phyloP scores from a whole-genome alignment of 1,140 invertebrate genomes.

The Agrypnia vestita region DNA sequence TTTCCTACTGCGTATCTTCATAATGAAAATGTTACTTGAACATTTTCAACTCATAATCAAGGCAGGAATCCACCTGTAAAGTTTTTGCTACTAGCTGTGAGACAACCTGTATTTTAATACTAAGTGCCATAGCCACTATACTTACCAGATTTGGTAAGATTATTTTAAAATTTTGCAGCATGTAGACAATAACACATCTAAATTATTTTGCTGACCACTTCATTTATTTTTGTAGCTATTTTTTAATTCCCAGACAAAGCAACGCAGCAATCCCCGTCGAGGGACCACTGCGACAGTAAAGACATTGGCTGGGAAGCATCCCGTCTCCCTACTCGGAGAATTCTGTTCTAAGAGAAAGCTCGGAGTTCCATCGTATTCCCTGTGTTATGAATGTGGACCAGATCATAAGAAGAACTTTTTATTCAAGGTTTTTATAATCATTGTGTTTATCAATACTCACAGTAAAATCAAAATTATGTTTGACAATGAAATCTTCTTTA shows the following conservation, averaged over 20 bases:
- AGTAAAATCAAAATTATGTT: no score
- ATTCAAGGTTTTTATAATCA: constrained; percentile 82
- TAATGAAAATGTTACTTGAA: no score
- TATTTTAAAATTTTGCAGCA: neutral
- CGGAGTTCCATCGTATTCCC: constrained; percentile 88
- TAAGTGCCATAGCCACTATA: no score
- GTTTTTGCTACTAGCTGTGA: no score
- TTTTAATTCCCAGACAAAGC: constrained; percentile 60
- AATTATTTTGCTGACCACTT: neutral
- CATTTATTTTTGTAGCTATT: constrained; percentile 11
- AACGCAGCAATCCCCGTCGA: constrained; percentile 62
- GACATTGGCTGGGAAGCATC: constrained; percentile 87
- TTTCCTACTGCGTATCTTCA: no score
- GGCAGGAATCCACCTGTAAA: no score
- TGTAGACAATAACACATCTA: neutral
- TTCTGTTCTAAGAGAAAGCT: constrained; percentile 91
- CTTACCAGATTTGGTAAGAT: no score
- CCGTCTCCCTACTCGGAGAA: constrained; percentile 94
- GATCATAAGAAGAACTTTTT: constrained; percentile 94
- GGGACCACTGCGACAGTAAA: constrained; percentile 66
- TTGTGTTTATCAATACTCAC: neutral
- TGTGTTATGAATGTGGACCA: constrained; percentile 92
- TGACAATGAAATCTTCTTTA: no score
- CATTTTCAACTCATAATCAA: no score
- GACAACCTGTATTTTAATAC: no score